Evolutionary conservation across 2,888 invertebrate genomes (phyloP).

Genomic region (Calameuta idolon): DNA sequence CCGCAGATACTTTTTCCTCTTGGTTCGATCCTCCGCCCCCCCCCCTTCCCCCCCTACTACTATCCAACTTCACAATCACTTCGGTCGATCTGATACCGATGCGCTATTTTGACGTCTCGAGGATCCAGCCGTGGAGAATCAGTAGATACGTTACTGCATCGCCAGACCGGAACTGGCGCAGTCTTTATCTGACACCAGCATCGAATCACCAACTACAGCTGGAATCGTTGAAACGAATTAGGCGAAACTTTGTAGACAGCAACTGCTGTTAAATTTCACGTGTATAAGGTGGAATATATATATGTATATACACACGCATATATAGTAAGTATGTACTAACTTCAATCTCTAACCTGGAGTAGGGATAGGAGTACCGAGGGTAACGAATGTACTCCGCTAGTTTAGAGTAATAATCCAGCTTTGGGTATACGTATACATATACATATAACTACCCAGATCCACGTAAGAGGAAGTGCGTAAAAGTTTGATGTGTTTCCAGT

Average conservation of each 20-base stretch:
- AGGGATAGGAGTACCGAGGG: background rate
- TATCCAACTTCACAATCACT: constrained; percentile 29
- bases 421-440: background rate
- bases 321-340: background rate
- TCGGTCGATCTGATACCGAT: constrained; percentile 49
- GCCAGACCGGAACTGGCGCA: background rate
- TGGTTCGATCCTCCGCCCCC: background rate
- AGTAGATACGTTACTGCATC: background rate
- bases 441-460: background rate
- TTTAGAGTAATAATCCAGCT: background rate
- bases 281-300: background rate
- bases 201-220: background rate
- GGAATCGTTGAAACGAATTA: background rate
- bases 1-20: constrained; percentile 28
- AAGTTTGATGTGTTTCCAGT: background rate
- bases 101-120: constrained; percentile 6
- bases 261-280: background rate
- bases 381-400: background rate
- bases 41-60: constrained; percentile 13
- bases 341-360: background rate
- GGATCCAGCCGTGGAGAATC: background rate
- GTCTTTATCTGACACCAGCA: background rate
- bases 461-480: background rate
- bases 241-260: background rate
- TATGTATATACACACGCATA: too few species aligned